Conservation (phyloP, 1,140 invertebrate species). For the Cepaea nemoralis region DNA sequence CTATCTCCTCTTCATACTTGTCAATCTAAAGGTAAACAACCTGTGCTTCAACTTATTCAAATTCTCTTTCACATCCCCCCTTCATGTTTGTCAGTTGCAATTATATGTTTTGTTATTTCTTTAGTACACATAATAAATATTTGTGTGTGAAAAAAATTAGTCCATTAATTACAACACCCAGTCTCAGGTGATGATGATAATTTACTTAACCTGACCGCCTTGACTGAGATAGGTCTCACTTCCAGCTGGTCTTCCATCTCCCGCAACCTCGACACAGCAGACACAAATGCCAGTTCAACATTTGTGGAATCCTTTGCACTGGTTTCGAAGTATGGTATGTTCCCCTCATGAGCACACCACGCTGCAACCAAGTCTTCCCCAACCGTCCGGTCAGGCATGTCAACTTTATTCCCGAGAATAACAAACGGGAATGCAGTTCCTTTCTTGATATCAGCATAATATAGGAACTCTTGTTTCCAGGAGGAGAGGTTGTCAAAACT, state of each 20-base stretch:
- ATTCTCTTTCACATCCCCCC: too few species aligned
- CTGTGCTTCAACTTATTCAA: too few species aligned
- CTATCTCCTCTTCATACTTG: too few species aligned
- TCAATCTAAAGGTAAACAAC: too few species aligned
- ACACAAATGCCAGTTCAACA: conserved; percentile 96
- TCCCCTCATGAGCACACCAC: conserved; percentile 97
- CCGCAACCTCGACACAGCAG: conserved; percentile 78
- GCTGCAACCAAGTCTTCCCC: conserved; percentile 80
- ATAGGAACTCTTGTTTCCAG: conserved; percentile 91
- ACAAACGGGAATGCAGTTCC: conserved; percentile 87
- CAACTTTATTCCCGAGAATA: conserved; percentile 86
- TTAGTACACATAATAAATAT: too few species aligned
- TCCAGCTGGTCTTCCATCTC: conserved; percentile 67
- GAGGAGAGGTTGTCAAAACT: conserved; percentile 87
- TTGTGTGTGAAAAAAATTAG: too few species aligned
- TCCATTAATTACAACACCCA: conserved; percentile 55
- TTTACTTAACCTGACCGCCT: conserved; percentile 59
- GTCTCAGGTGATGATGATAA: conserved; percentile 52
- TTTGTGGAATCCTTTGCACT: conserved; percentile 98
- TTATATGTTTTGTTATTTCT: too few species aligned
- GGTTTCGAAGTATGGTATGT: conserved; percentile 98
- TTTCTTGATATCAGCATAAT: conserved; percentile 87
- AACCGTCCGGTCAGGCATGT: conserved; percentile 63
- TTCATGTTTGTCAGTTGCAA: too few species aligned
- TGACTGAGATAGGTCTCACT: conserved; percentile 54